phyloP scores from a whole-genome alignment of 2,888 invertebrate species.

The Perdita meconis region DNA sequence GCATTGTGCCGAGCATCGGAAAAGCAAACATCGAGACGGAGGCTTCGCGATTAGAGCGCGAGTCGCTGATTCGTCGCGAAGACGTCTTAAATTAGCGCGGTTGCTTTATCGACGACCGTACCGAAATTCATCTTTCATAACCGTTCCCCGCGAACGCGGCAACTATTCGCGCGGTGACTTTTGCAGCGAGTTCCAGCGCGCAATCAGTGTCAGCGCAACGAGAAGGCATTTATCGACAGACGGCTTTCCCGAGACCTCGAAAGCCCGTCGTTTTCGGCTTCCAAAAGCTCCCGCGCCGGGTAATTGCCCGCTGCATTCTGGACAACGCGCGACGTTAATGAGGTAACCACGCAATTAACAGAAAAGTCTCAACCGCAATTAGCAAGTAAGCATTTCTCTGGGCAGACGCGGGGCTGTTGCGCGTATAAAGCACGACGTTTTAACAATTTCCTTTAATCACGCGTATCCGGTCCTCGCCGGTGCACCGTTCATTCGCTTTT shows the following conservation, averaged over 20 bases:
- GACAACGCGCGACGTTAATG: conserved; percentile 32
- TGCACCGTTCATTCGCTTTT: neutral
- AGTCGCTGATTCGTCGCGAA: neutral
- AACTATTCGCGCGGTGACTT: neutral
- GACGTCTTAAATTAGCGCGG: neutral
- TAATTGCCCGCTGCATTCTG: neutral
- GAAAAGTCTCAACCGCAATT: conserved; percentile 48
- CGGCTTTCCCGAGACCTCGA: neutral
- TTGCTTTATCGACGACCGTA: neutral
- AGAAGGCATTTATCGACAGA: conserved; percentile 10
- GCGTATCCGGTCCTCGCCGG: conserved; percentile 26
- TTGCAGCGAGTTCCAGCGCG: neutral
- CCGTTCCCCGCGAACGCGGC: neutral
- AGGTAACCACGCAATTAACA: conserved; percentile 51
- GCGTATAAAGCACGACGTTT: conserved; percentile 39
- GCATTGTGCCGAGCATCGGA: neutral
- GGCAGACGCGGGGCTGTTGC: conserved; percentile 25
- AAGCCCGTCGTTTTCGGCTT: neutral
- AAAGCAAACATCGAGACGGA: neutral
- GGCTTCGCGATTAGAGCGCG: neutral
- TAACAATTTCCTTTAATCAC: conserved; percentile 52
- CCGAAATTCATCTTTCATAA: neutral
- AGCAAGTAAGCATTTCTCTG: conserved; percentile 39
- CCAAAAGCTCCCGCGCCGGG: neutral
- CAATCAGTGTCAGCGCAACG: neutral